Evolutionary conservation across 1,140 invertebrate species (phyloP).

Genomic region (Paramacrobiotus metropolitanus): DNA sequence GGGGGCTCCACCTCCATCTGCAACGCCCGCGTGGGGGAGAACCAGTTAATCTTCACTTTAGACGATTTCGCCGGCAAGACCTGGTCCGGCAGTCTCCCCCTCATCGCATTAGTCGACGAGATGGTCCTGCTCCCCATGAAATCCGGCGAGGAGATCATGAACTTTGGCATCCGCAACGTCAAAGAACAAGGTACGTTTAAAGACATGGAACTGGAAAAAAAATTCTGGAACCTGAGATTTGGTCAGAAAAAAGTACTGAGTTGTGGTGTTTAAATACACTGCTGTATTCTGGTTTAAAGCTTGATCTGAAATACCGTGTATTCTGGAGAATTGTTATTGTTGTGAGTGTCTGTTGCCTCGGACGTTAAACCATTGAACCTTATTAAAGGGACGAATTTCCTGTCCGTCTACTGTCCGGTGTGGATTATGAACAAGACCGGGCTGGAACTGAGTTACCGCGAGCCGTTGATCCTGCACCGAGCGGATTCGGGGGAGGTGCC

Average conservation of each 20-base stretch:
- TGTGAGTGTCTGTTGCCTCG: no score
- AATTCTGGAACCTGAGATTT: no score
- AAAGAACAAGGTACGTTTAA: not conserved
- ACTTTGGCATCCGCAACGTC: not conserved
- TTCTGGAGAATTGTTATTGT: no score
- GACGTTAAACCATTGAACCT: no score
- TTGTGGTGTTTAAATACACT: no score
- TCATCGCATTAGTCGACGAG: not conserved
- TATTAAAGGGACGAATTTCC: not conserved
- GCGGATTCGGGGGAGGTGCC: not conserved
- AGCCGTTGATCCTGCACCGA: not conserved
- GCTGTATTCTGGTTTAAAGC: no score
- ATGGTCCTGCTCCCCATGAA: not conserved
- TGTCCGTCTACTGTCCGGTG: slow-evolving; percentile 20
- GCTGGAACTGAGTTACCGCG: slow-evolving; percentile 52
- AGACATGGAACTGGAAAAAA: no score
- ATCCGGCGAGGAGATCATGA: not conserved
- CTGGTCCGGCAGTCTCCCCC: not conserved
- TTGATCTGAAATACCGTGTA: no score
- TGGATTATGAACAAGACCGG: slow-evolving; percentile 98
- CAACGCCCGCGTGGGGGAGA: not conserved
- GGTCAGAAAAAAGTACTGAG: no score
- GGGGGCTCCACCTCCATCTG: not conserved
- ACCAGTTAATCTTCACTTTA: not conserved
- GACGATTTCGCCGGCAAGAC: not conserved